A percentile compares a stretch with the other conserved stretches of the same genome.
Evolutionary conservation across 2,888 invertebrate genomes (phyloP).

Genomic region (Microctonus brassicae): DNA sequence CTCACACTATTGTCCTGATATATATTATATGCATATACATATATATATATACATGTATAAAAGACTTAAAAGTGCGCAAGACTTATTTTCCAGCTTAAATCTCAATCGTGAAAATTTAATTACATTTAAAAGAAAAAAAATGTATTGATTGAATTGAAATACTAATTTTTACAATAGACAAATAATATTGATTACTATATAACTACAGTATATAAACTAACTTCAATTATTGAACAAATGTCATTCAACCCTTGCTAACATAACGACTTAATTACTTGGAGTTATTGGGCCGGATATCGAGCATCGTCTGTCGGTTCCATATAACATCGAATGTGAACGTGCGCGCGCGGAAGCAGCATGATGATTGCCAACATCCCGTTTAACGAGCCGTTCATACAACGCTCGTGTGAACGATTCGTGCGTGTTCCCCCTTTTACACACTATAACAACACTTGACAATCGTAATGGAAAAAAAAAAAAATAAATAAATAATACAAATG

Average conservation of each 20-base stretch:
- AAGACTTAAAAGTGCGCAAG: too few species aligned
- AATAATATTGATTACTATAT: too few species aligned
- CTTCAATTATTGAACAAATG: constrained; percentile 12
- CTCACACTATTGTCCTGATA: background rate
- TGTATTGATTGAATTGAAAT: too few species aligned
- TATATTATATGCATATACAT: too few species aligned
- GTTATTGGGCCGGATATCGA: constrained; percentile 45
- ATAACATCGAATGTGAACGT: constrained; percentile 26
- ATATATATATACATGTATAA: too few species aligned
- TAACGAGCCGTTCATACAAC: constrained; percentile 42
- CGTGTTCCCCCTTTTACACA: constrained; percentile 21
- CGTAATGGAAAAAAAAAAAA: background rate
- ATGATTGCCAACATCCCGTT: constrained; percentile 52
- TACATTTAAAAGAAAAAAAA: too few species aligned
- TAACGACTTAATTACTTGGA: constrained; percentile 47
- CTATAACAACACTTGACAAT: background rate
- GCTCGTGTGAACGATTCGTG: constrained; percentile 40
- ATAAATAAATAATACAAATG: background rate
- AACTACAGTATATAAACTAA: too few species aligned
- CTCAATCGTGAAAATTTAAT: too few species aligned
- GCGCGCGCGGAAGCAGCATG: constrained; percentile 33
- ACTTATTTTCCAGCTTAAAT: too few species aligned
- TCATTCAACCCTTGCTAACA: constrained; percentile 17
- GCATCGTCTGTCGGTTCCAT: constrained; percentile 25
- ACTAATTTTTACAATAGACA: too few species aligned